Conservation (phyloP, 2,888 invertebrate genomes). For the Aradus depressus region DNA sequence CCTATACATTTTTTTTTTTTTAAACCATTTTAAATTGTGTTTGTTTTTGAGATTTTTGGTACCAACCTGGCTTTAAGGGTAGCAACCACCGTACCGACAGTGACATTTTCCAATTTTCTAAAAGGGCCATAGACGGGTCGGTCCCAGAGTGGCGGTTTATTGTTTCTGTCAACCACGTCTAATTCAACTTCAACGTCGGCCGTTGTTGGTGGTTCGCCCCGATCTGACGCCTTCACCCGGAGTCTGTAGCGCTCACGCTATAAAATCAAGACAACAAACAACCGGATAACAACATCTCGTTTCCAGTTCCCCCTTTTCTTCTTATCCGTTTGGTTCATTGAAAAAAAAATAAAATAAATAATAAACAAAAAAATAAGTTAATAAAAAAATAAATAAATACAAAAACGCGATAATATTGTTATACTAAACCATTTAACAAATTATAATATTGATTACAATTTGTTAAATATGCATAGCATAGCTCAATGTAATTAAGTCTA, state of each 20-base stretch:
- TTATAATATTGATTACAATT: background rate
- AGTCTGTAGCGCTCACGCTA: slow-evolving; percentile 95
- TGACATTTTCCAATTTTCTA: slow-evolving; percentile 97
- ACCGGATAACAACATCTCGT: slow-evolving; percentile 17
- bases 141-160: slow-evolving; percentile 96
- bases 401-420: background rate
- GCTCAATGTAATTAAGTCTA: slow-evolving; percentile 18
- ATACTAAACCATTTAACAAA: slow-evolving; percentile 2
- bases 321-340: too few relatives aligned
- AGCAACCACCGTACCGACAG: slow-evolving; percentile 97
- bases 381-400: slow-evolving; percentile 20
- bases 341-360: slow-evolving; percentile 27
- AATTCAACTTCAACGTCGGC: slow-evolving; percentile 96
- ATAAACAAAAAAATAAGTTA: slow-evolving; percentile 39
- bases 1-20: too few relatives aligned
- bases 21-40: too few relatives aligned
- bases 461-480: slow-evolving; percentile 22
- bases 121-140: slow-evolving; percentile 91
- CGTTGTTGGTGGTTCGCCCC: slow-evolving; percentile 80
- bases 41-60: slow-evolving; percentile 25
- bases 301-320: slow-evolving; percentile 6
- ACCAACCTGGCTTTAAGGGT: slow-evolving; percentile 86
- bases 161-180: slow-evolving; percentile 97
- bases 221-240: slow-evolving; percentile 92
- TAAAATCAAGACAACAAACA: slow-evolving; percentile 26